These are phyloP conservation scores for Aplysia californica DNA, from an alignment of 1,140 invertebrate genomes.

Conservation along the genomic window DNA sequence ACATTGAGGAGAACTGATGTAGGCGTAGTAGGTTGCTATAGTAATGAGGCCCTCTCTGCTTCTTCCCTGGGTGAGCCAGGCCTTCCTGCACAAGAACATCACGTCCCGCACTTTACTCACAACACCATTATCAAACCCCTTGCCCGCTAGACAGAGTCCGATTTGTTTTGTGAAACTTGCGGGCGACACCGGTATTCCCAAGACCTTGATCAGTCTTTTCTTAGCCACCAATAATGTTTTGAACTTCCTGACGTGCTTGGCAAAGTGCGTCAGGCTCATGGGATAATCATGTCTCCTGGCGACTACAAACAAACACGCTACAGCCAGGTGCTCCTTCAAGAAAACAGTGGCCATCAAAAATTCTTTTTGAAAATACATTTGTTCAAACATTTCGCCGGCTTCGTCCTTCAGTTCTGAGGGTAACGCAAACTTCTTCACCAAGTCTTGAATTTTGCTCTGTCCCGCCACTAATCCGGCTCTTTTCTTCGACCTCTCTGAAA, in stretches of 20 bases:
- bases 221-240: background rate
- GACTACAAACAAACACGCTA: conserved; percentile 14
- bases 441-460: background rate
- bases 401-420: background rate
- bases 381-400: conserved; percentile 4
- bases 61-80: conserved; percentile 18
- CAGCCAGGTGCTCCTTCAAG: conserved; percentile 2
- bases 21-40: conserved; percentile 17
- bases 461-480: background rate
- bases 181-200: background rate
- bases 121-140: background rate
- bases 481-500: background rate
- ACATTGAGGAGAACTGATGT: background rate
- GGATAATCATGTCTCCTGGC: conserved; percentile 7
- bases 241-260: background rate
- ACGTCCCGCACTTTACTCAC: conserved; percentile 3
- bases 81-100: conserved; percentile 8
- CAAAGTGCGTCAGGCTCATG: conserved; percentile 3
- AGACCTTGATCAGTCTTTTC: background rate
- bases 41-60: conserved; percentile 3
- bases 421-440: conserved; percentile 6
- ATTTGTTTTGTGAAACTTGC: background rate
- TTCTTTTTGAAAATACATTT: background rate
- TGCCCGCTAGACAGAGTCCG: background rate
- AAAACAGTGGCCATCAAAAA: background rate